Evolutionary conservation across 2,888 invertebrate genomes (phyloP).

Genomic region (Brachypalpus laphriformis): DNA sequence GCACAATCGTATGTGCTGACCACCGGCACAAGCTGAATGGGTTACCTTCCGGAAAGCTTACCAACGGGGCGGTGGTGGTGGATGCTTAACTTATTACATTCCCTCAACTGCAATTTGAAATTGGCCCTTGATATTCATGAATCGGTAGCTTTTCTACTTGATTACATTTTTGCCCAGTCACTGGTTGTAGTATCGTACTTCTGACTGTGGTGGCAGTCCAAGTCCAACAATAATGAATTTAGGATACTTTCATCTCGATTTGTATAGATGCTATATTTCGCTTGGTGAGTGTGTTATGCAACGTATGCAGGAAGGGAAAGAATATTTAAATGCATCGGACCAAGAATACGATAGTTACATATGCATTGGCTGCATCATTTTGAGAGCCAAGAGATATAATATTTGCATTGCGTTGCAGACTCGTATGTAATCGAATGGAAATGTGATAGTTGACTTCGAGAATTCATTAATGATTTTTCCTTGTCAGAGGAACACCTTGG

Average conservation of each 20-base stretch:
- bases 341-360: constrained; percentile 16
- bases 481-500: constrained; percentile 2
- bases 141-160: constrained; percentile 71
- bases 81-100: constrained; percentile 69
- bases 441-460: constrained; percentile 2
- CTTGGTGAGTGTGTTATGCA: neutral
- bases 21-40: constrained; percentile 35
- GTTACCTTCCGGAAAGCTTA: constrained; percentile 30
- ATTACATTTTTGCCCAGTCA: constrained; percentile 65
- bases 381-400: constrained; percentile 3
- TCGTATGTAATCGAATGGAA: constrained; percentile 25
- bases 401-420: constrained; percentile 7
- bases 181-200: constrained; percentile 38
- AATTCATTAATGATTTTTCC: neutral
- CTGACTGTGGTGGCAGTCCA: constrained; percentile 15
- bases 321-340: constrained; percentile 25
- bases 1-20: constrained; percentile 56
- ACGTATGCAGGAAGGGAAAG: neutral
- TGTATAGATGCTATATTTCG: constrained; percentile 20
- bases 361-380: constrained; percentile 24
- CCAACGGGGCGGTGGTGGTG: neutral
- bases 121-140: constrained; percentile 74
- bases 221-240: constrained; percentile 48
- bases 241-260: constrained; percentile 43
- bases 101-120: constrained; percentile 58